Percentiles rank a stretch among this genome's conserved stretches.
These are phyloP conservation scores for Tetheella fluctuosa DNA, from an alignment of 2,888 invertebrate genomes.

Conservation along the genomic window DNA sequence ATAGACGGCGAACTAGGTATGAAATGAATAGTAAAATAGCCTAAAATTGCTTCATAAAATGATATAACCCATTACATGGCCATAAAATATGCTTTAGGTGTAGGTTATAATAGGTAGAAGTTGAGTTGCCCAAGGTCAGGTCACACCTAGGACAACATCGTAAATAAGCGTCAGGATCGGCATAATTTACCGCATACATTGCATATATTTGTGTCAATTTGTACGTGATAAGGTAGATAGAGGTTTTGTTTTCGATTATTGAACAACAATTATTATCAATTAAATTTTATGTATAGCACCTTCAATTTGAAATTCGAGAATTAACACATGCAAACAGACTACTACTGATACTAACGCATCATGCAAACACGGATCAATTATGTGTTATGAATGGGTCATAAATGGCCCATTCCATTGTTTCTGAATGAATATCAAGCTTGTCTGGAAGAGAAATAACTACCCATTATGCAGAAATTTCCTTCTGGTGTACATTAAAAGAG, in stretches of 20 bases:
- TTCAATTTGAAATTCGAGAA: background rate
- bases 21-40: constrained; percentile 18
- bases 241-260: background rate
- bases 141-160: constrained; percentile 31
- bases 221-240: constrained; percentile 13
- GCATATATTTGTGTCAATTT: constrained; percentile 25
- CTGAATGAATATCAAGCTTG: too few relatives aligned
- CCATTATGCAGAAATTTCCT: too few relatives aligned
- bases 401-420: too few relatives aligned
- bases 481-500: too few relatives aligned
- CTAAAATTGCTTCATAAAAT: background rate
- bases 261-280: too few relatives aligned
- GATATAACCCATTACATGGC: background rate
- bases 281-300: background rate
- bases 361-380: too few relatives aligned
- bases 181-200: constrained; percentile 28
- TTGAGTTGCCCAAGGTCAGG: constrained; percentile 51
- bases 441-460: too few relatives aligned
- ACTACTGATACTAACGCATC: too few relatives aligned
- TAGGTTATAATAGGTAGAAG: too few relatives aligned
- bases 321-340: too few relatives aligned
- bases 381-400: too few relatives aligned
- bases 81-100: background rate
- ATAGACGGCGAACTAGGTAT: constrained; percentile 88
- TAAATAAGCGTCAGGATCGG: constrained; percentile 23